Percentiles rank a stretch among this genome's conserved stretches.
These are phyloP conservation scores for Oophaga sylvatica DNA, from an alignment of 2,797 vertebrate species.

Conservation along the genomic window DNA sequence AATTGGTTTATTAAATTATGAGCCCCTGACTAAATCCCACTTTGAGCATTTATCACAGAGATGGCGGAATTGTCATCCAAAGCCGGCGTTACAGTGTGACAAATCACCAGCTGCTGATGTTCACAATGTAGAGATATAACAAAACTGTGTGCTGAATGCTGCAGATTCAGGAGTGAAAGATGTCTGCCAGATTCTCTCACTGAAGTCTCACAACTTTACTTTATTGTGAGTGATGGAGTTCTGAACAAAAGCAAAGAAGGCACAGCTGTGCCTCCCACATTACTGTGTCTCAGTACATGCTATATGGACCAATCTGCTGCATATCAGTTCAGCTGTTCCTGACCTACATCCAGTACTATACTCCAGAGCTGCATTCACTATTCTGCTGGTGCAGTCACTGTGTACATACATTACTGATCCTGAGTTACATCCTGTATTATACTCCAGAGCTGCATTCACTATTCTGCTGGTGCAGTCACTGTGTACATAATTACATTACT, in stretches of 20 bases:
- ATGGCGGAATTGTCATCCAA: slow-evolving; percentile 41
- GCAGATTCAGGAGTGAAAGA: background rate
- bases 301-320: too few species aligned
- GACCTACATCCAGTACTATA: too few species aligned
- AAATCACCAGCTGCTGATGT: slow-evolving; percentile 40
- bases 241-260: background rate
- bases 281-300: background rate
- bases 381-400: too few species aligned
- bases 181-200: background rate
- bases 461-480: too few species aligned
- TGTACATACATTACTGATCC: too few species aligned
- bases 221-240: background rate
- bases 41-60: slow-evolving; percentile 48
- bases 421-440: too few species aligned
- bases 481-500: too few species aligned
- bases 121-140: slow-evolving; percentile 13
- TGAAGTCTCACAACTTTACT: slow-evolving; percentile 1
- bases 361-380: too few species aligned
- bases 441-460: too few species aligned
- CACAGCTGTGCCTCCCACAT: background rate
- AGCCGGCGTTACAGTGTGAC: slow-evolving; percentile 16
- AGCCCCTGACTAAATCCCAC: slow-evolving; percentile 47
- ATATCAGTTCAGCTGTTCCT: background rate
- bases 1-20: slow-evolving; percentile 49
- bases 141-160: background rate